Conservation (phyloP, 2,888 invertebrate species). For the Conops quadrifasciatus region DNA sequence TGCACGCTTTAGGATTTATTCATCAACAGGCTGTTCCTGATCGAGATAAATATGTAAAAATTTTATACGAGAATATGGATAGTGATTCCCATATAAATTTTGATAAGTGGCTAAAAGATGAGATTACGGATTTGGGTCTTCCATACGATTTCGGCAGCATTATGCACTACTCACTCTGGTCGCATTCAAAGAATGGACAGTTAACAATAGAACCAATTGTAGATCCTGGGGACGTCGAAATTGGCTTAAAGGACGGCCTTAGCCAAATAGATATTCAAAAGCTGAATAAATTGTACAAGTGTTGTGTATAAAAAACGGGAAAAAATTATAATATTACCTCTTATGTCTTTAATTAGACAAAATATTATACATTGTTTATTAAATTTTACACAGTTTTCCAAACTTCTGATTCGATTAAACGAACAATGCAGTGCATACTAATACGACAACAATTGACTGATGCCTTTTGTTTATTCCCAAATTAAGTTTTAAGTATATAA, state of each 20-base stretch:
- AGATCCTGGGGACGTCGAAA: conserved; percentile 37
- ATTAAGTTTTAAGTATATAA: too few species aligned
- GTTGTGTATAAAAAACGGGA: conserved; percentile 9
- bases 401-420: too few species aligned
- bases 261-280: conserved; percentile 45
- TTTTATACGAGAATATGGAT: conserved; percentile 66
- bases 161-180: conserved; percentile 78
- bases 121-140: conserved; percentile 71
- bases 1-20: conserved; percentile 80
- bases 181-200: conserved; percentile 75
- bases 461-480: too few species aligned
- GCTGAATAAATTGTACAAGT: conserved; percentile 48
- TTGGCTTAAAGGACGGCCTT: conserved; percentile 48
- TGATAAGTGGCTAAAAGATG: conserved; percentile 51
- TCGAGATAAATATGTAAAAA: conserved; percentile 73
- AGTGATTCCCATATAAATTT: conserved; percentile 73
- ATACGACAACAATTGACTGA: too few species aligned
- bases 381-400: too few species aligned
- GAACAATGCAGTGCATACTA: too few species aligned
- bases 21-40: conserved; percentile 82
- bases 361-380: too few species aligned
- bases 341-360: too few species aligned
- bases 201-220: conserved; percentile 72
- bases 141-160: conserved; percentile 80
- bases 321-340: not conserved